Conservation (phyloP, 2,888 invertebrate genomes). For the Malthinus flaveolus region DNA sequence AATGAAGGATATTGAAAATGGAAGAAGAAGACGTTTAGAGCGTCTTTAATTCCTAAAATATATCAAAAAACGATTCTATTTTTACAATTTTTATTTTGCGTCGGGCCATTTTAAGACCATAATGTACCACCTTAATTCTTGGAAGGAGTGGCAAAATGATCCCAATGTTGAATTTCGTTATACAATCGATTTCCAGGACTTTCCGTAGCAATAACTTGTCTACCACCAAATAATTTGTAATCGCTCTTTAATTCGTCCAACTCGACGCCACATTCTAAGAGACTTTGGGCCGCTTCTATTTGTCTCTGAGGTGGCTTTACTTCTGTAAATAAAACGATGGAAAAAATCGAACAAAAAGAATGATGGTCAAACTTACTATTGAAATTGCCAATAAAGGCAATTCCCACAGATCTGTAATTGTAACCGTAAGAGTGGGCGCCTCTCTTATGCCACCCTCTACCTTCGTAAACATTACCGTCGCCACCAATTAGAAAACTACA, state of each 20-base stretch:
- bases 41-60: too few relatives aligned
- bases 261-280: constrained; percentile 58
- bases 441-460: constrained; percentile 60
- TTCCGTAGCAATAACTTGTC: constrained; percentile 57
- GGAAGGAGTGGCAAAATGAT: constrained; percentile 43
- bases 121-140: too few relatives aligned
- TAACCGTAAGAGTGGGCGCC: constrained; percentile 62
- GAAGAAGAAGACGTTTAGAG: too few relatives aligned
- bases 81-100: too few relatives aligned
- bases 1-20: too few relatives aligned
- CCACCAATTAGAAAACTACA: constrained; percentile 63
- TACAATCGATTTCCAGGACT: constrained; percentile 62
- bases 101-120: too few relatives aligned
- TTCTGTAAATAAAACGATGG: constrained; percentile 37
- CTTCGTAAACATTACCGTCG: constrained; percentile 65
- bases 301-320: constrained; percentile 54
- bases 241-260: constrained; percentile 53
- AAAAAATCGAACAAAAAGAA: not conserved
- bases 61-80: too few relatives aligned
- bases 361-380: constrained; percentile 49
- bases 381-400: constrained; percentile 63
- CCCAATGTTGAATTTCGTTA: constrained; percentile 58
- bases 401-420: constrained; percentile 59
- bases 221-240: constrained; percentile 60
- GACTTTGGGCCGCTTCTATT: constrained; percentile 54